Evolutionary conservation across 2,888 invertebrate genomes (phyloP), one percentile per base, ranked within the genome.

Genomic region (Globia sparganii): DNA sequence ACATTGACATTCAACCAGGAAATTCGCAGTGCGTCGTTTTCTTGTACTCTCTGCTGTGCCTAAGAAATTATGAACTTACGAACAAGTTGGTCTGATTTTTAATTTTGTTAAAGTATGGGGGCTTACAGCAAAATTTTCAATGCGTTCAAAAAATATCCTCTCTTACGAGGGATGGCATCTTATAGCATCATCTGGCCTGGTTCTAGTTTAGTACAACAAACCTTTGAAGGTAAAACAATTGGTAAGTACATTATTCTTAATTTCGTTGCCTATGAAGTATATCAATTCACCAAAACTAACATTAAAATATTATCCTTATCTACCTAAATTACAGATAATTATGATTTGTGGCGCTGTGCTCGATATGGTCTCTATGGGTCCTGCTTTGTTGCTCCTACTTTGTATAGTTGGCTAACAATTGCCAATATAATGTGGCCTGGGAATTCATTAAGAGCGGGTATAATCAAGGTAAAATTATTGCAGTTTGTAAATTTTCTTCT

Each of bases 331-430:
- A 37, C 90, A 97, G 97, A 95, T 62, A 95, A 94, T 81, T 98
- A 97, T 91, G 98, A 98, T 90, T 98, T 97, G 97, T 97, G 95
- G 93, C 97, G 98, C 91, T 97, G 97, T 84, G 94, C 97, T 58
- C 97, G 98, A 80, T 99, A 98, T 94, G 97, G 98, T 89, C 90
- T 98, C 70, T 98, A 98, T 93, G 98, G 98, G n/a, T 97, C 98
- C 15, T 97, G 98, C 68, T 98, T 98, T 93, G 98, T 98, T 34
- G 98, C 98, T 1, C 98, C 98, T 25, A 98, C 98, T 9, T 94
- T 98, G 0, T 98, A 98, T 90, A 97, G 97, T 75, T 98, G 98
- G 98, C 95, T 99, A 67, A 97, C 97, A 91, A 93, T 98, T 71
- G 98, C 98, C n/a, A 97, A 97, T 87, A 96, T 97, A 72, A 96